Percentiles rank a stretch among this genome's conserved stretches.
phyloP scores from a whole-genome alignment of 2,797 vertebrate species.

The Chaetodon trifasciatus region DNA sequence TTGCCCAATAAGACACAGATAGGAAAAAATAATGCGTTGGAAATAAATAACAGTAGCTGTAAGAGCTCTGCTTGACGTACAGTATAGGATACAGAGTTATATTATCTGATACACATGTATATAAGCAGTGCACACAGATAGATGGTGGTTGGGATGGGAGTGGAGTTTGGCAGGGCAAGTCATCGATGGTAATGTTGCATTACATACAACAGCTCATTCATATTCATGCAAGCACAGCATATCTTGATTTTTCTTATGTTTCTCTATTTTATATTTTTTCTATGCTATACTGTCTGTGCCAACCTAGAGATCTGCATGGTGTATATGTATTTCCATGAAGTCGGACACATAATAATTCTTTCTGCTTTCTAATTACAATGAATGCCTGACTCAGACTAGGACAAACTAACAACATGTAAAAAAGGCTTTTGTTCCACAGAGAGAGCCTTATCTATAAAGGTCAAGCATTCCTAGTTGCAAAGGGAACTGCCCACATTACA shows the following conservation, averaged over 20 bases:
- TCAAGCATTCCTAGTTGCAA: constrained; percentile 76
- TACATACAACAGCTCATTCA: constrained; percentile 9
- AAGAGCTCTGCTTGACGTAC: not conserved
- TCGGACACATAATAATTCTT: constrained; percentile 53
- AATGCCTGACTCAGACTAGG: constrained; percentile 48
- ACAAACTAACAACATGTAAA: constrained; percentile 71
- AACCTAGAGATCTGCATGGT: constrained; percentile 34
- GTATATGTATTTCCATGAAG: constrained; percentile 39
- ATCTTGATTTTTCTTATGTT: constrained; percentile 14
- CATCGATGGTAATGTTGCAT: constrained; percentile 7
- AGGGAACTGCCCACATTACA: constrained; percentile 72
- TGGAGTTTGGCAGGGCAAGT: not conserved
- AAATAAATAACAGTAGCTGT: not conserved
- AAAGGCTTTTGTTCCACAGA: constrained; percentile 79
- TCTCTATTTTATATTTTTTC: constrained; percentile 7
- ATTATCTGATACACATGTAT: constrained; percentile 16
- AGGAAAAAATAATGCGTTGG: not conserved
- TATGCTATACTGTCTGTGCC: constrained; percentile 23
- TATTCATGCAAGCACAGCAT: constrained; percentile 12
- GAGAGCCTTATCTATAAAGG: constrained; percentile 82
- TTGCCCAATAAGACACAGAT: not conserved
- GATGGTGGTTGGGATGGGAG: not conserved
- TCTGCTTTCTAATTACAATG: constrained; percentile 63
- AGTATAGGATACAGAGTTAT: not conserved
- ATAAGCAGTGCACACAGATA: not conserved